A percentile compares a stretch with the other conserved stretches of the same genome.
These are phyloP conservation scores for Hipparchia sbordonii DNA, from an alignment of 2,888 invertebrate species.

Conservation along the genomic window DNA sequence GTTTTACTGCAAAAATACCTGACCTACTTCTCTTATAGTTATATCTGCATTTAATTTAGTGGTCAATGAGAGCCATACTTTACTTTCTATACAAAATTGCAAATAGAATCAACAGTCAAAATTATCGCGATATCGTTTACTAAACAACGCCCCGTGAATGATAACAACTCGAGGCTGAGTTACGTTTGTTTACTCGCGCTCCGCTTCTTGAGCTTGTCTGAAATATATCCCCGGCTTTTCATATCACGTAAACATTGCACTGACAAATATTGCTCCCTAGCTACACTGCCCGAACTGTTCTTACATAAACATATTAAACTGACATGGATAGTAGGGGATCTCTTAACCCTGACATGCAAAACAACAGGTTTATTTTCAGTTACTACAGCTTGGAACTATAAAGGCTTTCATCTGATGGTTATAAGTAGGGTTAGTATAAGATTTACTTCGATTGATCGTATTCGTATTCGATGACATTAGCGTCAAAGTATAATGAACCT, in stretches of 20 bases:
- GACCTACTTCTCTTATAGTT: no score
- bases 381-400: neutral
- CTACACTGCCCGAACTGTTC: constrained; percentile 32
- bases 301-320: constrained; percentile 33
- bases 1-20: no score
- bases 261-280: constrained; percentile 40
- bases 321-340: constrained; percentile 22
- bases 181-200: constrained; percentile 37
- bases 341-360: constrained; percentile 10
- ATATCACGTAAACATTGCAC: constrained; percentile 40
- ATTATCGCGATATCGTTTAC: constrained; percentile 24
- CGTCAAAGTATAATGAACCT: no score
- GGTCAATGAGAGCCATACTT: no score
- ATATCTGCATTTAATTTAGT: no score
- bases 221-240: constrained; percentile 39
- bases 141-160: constrained; percentile 27
- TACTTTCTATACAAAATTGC: no score
- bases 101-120: neutral
- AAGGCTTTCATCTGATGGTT: neutral
- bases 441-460: no score
- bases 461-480: no score
- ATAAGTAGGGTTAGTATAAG: no score
- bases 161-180: constrained; percentile 34
- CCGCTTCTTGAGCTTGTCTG: constrained; percentile 32
- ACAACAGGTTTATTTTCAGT: constrained; percentile 22